Evolutionary conservation across 1,140 invertebrate species (phyloP), one percentile per base, ranked within the genome.

Genomic region (Helicorthomorpha holstii): DNA sequence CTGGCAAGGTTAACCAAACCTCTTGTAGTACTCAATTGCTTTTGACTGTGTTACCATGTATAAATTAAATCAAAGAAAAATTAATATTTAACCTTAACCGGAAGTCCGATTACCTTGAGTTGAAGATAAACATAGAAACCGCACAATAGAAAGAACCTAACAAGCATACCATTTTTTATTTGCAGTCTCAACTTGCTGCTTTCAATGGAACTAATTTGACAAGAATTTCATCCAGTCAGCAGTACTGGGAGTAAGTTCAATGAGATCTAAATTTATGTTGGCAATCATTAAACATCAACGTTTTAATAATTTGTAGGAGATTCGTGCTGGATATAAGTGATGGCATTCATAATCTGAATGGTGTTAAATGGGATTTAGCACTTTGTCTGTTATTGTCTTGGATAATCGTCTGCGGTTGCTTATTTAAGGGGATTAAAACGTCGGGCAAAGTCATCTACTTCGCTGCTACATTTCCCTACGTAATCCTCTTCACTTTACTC

Each of bases 271-370:
- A 3, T 3, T 19, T 10, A 26, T 25, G 3, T 27, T 51, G 4
- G 21, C 43, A 46, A 7, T 48, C 34, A 27, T 22, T 52, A 38
- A 27, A n/a, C 23, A 34, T 51, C 45, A 27, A 29, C 41, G 2
- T 48, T 22, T 48, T 19, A 52, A 44, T 38, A 49, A 38, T 22
- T 34, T n/a, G n/a, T n/a, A n/a, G n/a, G n/a, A n/a, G n/a, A n/a
- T 51, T 24, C 24, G 51, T 52, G 12, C 67, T 96, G 12, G 85
- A 97, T 61, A 71, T 82, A 52, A 89, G 86, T 61, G 68, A 77
- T n/a, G 57, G 57, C 1, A 53, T 61, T n/a, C 56, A 89, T 59
- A 83, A 94, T 68, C 70, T 95, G 44, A 58, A 60, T 4, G 26
- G 14, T 12, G 42, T 63, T 12, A 58, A 60, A 42, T 63, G 61